Percentiles rank a stretch among this genome's conserved stretches.
Conservation (phyloP, 2,888 invertebrate genomes). For the Melanargia galathea region DNA sequence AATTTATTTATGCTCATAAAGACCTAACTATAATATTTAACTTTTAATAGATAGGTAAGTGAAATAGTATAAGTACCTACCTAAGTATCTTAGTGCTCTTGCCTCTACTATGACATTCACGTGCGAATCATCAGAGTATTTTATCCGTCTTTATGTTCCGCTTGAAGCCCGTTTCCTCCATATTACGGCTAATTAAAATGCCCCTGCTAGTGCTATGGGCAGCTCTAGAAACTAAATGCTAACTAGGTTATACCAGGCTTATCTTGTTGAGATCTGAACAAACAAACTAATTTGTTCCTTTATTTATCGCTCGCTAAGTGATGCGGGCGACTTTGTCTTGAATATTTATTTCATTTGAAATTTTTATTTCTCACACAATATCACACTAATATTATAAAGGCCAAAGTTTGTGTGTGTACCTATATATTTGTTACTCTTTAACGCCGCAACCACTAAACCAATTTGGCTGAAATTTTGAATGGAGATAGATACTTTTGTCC, state of each 20-base stretch:
- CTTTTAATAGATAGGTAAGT: no score
- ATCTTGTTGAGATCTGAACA: conserved; percentile 27
- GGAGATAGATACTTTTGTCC: no score
- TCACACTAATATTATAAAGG: no score
- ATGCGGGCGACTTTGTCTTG: neutral
- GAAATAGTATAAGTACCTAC: no score
- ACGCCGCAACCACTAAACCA: no score
- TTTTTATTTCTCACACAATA: no score
- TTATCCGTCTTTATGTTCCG: conserved; percentile 15
- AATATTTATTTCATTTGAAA: neutral
- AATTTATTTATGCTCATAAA: no score
- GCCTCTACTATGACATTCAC: conserved; percentile 17
- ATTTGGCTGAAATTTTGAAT: no score
- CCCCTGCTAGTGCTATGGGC: conserved; percentile 24
- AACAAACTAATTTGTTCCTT: conserved; percentile 31
- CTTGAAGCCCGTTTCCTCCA: conserved; percentile 21
- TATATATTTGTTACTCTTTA: no score
- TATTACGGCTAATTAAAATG: conserved; percentile 32
- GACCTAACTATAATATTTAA: no score
- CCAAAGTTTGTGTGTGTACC: no score
- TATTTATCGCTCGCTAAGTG: conserved; percentile 22
- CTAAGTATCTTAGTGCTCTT: neutral
- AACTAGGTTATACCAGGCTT: conserved; percentile 31
- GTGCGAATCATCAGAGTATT: conserved; percentile 11
- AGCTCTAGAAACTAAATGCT: conserved; percentile 28